phyloP scores from a whole-genome alignment of 2,113 vertebrate species.

The Sylvietta virens region DNA sequence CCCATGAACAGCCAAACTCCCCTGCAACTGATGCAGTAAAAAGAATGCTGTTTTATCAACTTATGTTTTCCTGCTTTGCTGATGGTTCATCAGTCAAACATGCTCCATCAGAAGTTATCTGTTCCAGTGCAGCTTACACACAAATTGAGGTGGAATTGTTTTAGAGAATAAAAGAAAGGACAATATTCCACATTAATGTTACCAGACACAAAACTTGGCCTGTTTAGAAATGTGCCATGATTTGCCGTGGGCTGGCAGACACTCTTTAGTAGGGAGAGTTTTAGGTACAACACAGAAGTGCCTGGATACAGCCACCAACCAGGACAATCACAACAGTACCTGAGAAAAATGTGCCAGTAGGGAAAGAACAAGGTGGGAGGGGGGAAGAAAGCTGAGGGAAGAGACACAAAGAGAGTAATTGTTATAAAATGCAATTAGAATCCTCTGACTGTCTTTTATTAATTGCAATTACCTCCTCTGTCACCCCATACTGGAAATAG shows the following conservation, averaged over 20 bases:
- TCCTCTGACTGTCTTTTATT: background rate
- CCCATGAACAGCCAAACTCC: background rate
- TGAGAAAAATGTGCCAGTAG: fast-evolving
- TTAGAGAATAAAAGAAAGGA: background rate
- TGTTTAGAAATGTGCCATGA: background rate
- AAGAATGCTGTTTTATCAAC: background rate
- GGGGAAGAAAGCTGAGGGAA: background rate
- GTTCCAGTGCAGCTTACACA: background rate
- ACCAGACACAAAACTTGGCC: background rate
- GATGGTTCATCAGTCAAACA: background rate
- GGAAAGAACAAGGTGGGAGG: background rate
- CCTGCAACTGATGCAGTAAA: background rate
- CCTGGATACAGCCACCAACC: background rate
- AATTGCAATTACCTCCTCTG: background rate
- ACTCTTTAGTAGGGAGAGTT: background rate
- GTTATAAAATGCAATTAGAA: background rate
- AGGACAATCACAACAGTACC: background rate
- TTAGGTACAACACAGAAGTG: background rate
- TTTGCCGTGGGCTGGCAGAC: background rate
- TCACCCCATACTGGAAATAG: background rate
- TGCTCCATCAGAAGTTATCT: background rate
- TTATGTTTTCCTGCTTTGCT: background rate
- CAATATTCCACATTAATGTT: background rate
- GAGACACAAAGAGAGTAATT: background rate
- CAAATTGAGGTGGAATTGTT: background rate